phyloP scores from a whole-genome alignment of 2,888 invertebrate genomes.

The Thyatira batis region DNA sequence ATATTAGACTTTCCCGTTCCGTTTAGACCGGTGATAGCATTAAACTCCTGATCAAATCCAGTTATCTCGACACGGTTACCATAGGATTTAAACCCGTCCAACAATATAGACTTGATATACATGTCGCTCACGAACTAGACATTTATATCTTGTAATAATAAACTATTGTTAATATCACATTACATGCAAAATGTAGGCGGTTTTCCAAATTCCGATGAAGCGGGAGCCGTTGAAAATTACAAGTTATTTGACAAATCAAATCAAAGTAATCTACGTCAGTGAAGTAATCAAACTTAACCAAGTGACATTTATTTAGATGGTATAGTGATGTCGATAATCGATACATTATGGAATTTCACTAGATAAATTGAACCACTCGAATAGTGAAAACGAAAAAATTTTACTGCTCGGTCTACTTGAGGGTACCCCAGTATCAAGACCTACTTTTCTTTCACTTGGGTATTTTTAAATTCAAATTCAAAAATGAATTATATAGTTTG shows the following conservation, averaged over 20 bases:
- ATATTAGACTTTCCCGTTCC: conserved; percentile 99
- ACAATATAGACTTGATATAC: conserved; percentile 94
- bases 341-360: too few species aligned
- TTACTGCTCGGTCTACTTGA: too few species aligned
- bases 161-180: not conserved
- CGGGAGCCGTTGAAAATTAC: conserved; percentile 41
- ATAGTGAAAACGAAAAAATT: too few species aligned
- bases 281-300: too few species aligned
- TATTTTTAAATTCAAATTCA: too few species aligned
- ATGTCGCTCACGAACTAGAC: conserved; percentile 73
- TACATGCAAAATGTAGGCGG: not conserved
- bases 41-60: conserved; percentile 97
- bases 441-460: too few species aligned
- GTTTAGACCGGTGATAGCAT: conserved; percentile 98
- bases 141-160: conserved; percentile 5
- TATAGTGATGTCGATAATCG: too few species aligned
- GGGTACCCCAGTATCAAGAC: too few species aligned
- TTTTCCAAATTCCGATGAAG: conserved; percentile 3
- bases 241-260: conserved; percentile 7
- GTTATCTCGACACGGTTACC: conserved; percentile 95
- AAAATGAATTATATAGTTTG: too few species aligned
- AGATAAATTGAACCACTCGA: too few species aligned
- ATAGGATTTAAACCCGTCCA: conserved; percentile 99
- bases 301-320: too few species aligned
- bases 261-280: too few species aligned